Base-by-base conservation (phyloP, 2,888 invertebrate species). In the Crepidodera aurea region DNA sequence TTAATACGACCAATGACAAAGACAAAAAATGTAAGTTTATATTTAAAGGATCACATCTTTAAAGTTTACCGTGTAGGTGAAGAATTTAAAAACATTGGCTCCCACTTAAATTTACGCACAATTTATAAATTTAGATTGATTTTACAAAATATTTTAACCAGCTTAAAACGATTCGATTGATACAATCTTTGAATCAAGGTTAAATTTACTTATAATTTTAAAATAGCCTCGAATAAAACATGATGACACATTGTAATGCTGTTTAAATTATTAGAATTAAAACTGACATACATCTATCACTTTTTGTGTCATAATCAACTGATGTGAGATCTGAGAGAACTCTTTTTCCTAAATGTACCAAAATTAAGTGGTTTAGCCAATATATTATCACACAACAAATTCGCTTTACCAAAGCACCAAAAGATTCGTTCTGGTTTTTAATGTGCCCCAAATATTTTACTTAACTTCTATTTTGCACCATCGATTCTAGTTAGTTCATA, bases 401-500 rank as follows among this genome's bases (percentile, higher is more conserved):
- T 34, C 37, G 22, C 25, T 48, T 37, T 16, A 27, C 34, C 7
- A 37, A 56, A 56, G 48, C 48, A 48, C 56, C 56, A 56, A 56
- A 42, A 19, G 48, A 37, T 56, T 46, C 40, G 10, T 34, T 56
- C 27, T 48, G 29, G 13, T 46, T 55, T 22, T 60, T 50, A 39
- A 55, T 50, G 72, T 19, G 22, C 51, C 60, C 65, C 65, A 53
- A 57, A 60, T 37, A 65, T 25, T 55, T 64, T 51, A 59, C 64
- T 64, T 67, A 64, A 62, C 56, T 32, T 48, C 64, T 65, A 67
- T 63, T 78, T 78, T 78, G 79, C 79, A 79, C 79, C 79, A 78
- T 79, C 75, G 79, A 78, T 78, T 79, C 79, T 77, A 76, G 67
- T 67, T 63, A 60, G 62, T 67, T 60, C 37, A 51, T 48, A 48